Evolutionary conservation across 2,113 vertebrate genomes (phyloP).

Genomic region (Marcusenius ussheri): DNA sequence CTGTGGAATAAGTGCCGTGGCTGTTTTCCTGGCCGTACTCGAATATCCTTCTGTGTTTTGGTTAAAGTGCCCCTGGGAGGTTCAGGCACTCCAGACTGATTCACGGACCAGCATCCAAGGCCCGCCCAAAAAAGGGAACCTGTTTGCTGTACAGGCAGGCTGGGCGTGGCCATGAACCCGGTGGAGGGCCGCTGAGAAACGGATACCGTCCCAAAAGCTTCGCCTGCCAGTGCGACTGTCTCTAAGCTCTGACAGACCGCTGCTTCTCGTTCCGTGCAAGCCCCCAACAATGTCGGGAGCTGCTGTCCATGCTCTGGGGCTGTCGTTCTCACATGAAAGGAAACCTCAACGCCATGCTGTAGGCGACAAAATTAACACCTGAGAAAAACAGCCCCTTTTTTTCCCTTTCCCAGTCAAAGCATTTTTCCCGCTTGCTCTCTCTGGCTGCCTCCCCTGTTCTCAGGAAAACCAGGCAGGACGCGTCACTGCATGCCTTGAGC

Average conservation of each 20-base stretch:
- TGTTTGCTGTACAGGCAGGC: not conserved
- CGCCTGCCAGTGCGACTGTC: not conserved
- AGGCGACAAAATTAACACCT: slow-evolving; percentile 2
- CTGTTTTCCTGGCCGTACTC: not conserved
- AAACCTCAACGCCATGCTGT: not conserved
- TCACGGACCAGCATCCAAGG: not conserved
- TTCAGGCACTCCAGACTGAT: not conserved
- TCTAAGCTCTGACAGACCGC: not conserved
- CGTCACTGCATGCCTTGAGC: not conserved
- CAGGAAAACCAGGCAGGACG: not conserved
- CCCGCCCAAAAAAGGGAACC: not conserved
- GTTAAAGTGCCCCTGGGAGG: not conserved
- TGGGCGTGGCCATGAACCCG: not conserved
- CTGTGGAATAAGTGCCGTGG: not conserved
- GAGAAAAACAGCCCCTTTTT: not conserved
- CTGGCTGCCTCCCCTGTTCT: not conserved
- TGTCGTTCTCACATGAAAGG: not conserved
- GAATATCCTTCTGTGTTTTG: not conserved
- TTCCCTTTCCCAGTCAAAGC: not conserved
- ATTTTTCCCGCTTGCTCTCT: not conserved
- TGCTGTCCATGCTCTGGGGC: not conserved
- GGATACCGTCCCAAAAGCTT: not conserved
- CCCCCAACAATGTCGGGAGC: not conserved
- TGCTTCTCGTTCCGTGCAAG: not conserved
- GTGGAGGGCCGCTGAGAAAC: not conserved